Evolutionary conservation across 2,113 vertebrate genomes (phyloP).

Genomic region (Petroica traversi): DNA sequence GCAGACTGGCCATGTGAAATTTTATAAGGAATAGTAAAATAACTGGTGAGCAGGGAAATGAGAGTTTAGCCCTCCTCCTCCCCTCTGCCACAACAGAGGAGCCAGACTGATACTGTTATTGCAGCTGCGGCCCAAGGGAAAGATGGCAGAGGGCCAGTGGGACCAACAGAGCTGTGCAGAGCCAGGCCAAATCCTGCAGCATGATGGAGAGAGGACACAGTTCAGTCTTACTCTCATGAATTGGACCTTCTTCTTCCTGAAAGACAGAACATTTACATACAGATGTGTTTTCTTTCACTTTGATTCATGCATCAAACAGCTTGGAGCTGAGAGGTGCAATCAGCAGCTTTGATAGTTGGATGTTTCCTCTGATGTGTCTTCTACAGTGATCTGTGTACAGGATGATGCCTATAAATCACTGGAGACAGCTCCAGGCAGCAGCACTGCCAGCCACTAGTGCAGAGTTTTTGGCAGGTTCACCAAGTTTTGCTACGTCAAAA

Average conservation of each 20-base stretch:
- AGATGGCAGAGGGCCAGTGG: neutral
- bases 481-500: neutral
- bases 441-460: neutral
- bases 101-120: neutral
- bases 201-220: neutral
- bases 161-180: neutral
- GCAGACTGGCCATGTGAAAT: fast-evolving
- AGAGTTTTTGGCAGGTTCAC: neutral
- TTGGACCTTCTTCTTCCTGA: neutral
- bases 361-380: neutral
- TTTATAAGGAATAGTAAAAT: neutral
- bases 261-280: neutral
- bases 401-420: neutral
- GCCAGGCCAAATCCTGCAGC: neutral
- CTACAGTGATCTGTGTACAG: fast-evolving
- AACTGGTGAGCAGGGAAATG: neutral
- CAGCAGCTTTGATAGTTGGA: neutral
- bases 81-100: neutral
- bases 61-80: neutral
- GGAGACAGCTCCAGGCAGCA: neutral
- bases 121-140: neutral
- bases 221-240: neutral
- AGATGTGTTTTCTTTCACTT: neutral
- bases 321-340: neutral
- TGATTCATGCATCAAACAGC: neutral